Conservation (phyloP, 2,113 vertebrate species). For the Phalacrocorax pelagicus region DNA sequence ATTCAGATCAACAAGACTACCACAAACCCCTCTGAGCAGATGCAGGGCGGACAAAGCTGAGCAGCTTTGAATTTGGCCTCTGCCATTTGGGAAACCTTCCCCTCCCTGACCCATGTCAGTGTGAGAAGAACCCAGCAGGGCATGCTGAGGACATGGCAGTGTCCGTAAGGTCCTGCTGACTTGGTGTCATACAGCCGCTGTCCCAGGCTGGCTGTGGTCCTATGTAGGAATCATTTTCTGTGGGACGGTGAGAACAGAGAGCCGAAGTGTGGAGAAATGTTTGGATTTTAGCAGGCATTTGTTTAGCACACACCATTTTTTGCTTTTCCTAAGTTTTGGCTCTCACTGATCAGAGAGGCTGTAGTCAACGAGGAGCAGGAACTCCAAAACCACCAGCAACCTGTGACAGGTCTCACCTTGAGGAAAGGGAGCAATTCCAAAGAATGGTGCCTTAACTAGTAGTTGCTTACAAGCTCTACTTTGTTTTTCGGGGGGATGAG, state of each 20-base stretch:
- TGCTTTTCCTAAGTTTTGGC: not conserved
- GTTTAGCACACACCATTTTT: not conserved
- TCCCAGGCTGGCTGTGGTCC: not conserved
- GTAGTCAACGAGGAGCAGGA: not conserved
- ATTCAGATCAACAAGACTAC: not conserved
- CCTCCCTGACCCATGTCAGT: not conserved
- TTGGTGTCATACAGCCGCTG: not conserved
- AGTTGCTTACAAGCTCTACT: not conserved
- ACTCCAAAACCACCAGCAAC: not conserved
- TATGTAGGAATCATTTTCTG: not conserved
- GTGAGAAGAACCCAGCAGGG: accelerated
- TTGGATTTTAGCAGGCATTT: not conserved
- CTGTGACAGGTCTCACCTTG: not conserved
- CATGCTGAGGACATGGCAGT: not conserved
- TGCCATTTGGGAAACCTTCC: not conserved
- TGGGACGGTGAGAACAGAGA: not conserved
- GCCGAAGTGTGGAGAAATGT: not conserved
- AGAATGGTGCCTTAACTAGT: not conserved
- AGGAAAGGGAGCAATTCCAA: not conserved
- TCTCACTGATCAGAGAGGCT: not conserved
- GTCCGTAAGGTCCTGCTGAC: not conserved
- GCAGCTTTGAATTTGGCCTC: not conserved
- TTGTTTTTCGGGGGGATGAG: not conserved
- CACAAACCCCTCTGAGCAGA: not conserved
- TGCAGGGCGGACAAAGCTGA: not conserved